Evolutionary conservation across 2,888 invertebrate species (phyloP).

Genomic region (Polydrusus tereticollis): DNA sequence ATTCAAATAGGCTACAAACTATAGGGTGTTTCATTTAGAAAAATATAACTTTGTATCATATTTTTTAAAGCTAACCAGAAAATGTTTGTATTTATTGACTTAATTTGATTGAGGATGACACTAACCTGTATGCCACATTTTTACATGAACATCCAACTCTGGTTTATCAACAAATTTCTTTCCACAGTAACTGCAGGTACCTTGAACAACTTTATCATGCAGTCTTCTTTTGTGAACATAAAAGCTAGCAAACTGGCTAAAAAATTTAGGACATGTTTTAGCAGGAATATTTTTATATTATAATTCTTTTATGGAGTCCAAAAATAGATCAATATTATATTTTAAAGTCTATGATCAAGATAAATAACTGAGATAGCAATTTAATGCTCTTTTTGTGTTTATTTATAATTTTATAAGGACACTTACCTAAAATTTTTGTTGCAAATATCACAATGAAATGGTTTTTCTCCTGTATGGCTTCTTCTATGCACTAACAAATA

Average conservation of each 20-base stretch:
- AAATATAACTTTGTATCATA: too few species aligned
- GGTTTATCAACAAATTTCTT: conserved; percentile 15
- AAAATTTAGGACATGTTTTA: background rate
- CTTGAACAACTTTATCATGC: conserved; percentile 16
- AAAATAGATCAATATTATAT: too few species aligned
- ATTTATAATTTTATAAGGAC: background rate
- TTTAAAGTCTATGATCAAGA: too few species aligned
- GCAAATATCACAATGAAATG: conserved; percentile 23
- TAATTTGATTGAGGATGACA: too few species aligned
- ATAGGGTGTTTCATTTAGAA: too few species aligned
- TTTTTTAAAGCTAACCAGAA: too few species aligned
- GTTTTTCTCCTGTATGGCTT: conserved; percentile 19
- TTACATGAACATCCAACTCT: conserved; percentile 14
- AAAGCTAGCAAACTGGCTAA: conserved; percentile 14
- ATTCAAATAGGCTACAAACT: too few species aligned
- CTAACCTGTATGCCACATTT: conserved; percentile 25
- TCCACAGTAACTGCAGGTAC: conserved; percentile 16
- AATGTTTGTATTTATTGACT: too few species aligned
- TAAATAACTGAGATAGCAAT: too few species aligned
- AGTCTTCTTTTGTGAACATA: conserved; percentile 23
- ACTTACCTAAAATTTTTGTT: conserved; percentile 13
- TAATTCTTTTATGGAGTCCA: too few species aligned
- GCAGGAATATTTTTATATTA: too few species aligned
- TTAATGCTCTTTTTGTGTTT: background rate
- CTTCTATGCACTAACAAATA: conserved; percentile 10